These are phyloP conservation scores for Lasioglossum calceatum DNA, from an alignment of 2,888 invertebrate genomes.

Conservation along the genomic window DNA sequence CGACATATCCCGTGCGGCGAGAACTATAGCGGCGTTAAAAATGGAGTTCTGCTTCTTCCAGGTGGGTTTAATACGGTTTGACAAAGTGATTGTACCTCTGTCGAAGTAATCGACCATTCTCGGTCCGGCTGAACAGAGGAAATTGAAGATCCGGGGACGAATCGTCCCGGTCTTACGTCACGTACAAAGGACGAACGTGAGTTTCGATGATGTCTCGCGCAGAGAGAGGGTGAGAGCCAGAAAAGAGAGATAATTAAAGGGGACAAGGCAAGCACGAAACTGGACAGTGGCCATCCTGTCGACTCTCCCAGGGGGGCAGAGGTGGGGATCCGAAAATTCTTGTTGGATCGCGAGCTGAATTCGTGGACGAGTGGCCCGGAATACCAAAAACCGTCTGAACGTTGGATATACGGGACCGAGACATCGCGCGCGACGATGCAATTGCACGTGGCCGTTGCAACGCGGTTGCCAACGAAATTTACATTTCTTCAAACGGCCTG, in stretches of 20 bases:
- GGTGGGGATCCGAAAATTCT: conserved; percentile 61
- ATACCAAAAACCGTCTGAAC: conserved; percentile 66
- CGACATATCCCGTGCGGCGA: neutral
- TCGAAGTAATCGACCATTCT: conserved; percentile 24
- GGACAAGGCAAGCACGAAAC: conserved; percentile 71
- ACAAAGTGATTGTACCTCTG: conserved; percentile 34
- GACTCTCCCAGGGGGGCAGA: conserved; percentile 21
- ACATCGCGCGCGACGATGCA: conserved; percentile 24
- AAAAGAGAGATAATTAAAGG: conserved; percentile 74
- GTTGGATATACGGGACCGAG: neutral
- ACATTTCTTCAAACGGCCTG: conserved; percentile 69
- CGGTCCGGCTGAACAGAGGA: neutral
- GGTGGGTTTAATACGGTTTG: conserved; percentile 3
- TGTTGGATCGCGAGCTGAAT: conserved; percentile 61
- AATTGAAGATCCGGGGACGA: conserved; percentile 34
- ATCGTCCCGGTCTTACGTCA: conserved; percentile 47
- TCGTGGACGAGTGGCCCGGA: conserved; percentile 62
- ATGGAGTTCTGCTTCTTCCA: neutral
- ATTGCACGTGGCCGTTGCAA: conserved; percentile 39
- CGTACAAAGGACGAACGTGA: conserved; percentile 64
- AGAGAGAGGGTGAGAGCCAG: conserved; percentile 38
- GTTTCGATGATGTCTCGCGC: conserved; percentile 39
- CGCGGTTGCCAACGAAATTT: conserved; percentile 76
- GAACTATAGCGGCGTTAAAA: neutral
- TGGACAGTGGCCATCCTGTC: conserved; percentile 72